These are phyloP conservation scores for Xenops minutus DNA, from an alignment of 2,797 vertebrate genomes.

Conservation along the genomic window DNA sequence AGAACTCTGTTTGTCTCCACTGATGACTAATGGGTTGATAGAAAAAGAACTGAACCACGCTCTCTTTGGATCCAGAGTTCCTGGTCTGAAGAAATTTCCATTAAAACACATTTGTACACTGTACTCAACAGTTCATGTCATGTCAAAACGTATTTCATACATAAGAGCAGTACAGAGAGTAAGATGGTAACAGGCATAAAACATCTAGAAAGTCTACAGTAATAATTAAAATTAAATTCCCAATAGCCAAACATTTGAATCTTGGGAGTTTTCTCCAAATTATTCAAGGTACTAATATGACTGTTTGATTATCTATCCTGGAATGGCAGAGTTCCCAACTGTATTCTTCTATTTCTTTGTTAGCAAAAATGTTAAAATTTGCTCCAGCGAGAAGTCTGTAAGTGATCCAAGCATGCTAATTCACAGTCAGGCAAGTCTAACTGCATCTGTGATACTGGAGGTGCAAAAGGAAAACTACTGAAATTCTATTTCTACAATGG, in stretches of 20 bases:
- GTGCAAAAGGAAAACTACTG: background rate
- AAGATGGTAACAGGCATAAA: background rate
- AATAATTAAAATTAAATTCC: background rate
- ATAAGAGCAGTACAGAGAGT: background rate
- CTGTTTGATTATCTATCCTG: background rate
- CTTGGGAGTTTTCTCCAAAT: background rate
- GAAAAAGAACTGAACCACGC: conserved; percentile 88
- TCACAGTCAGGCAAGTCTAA: background rate
- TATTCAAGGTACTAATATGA: background rate
- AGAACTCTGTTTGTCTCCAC: conserved; percentile 94
- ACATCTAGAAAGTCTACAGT: background rate
- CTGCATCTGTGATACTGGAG: background rate
- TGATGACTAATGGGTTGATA: conserved; percentile 94
- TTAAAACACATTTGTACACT: background rate
- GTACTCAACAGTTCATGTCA: background rate
- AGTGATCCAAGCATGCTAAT: background rate
- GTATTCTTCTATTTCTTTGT: background rate
- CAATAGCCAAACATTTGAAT: background rate
- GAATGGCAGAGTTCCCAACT: background rate
- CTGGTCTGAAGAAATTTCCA: conserved; percentile 80
- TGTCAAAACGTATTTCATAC: background rate
- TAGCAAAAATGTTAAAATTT: background rate
- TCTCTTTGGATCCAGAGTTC: conserved; percentile 83
- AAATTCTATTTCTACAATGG: background rate
- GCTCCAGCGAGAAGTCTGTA: background rate